A percentile compares a stretch with the other conserved stretches of the same genome.
phyloP scores from a whole-genome alignment of 2,797 vertebrate genomes.

The Sus cebifrons region DNA sequence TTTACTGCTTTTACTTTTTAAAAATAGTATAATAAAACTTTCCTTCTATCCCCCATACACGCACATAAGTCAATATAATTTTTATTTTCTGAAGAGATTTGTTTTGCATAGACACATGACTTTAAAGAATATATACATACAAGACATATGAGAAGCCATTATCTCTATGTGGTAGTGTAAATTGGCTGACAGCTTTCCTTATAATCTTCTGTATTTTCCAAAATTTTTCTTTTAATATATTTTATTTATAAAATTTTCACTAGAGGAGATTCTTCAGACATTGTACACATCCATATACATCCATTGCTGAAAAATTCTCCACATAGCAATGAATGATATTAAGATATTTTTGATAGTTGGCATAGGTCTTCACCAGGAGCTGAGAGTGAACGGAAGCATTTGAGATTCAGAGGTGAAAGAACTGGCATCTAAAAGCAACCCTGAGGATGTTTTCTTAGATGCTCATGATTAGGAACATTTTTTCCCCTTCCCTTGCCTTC shows the following conservation, averaged over 20 bases:
- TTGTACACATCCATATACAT: neutral
- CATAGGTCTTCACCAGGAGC: neutral
- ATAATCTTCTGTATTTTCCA: neutral
- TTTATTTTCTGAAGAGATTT: constrained; percentile 73
- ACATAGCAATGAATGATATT: neutral
- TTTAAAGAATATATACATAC: neutral
- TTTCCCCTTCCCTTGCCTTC: neutral
- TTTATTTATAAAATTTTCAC: constrained; percentile 15
- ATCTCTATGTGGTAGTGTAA: neutral
- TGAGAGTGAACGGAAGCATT: neutral
- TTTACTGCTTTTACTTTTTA: constrained; percentile 81
- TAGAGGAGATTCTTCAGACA: neutral
- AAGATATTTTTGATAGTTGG: neutral
- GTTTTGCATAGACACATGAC: constrained; percentile 23
- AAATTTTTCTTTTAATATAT: neutral
- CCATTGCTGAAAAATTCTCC: neutral
- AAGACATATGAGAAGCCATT: neutral
- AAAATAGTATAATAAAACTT: constrained; percentile 70
- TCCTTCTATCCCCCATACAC: constrained; percentile 67
- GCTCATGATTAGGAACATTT: neutral
- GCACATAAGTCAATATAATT: constrained; percentile 71
- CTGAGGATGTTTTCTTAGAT: neutral
- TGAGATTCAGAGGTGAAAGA: neutral
- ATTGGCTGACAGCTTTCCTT: constrained; percentile 8
- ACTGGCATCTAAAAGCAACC: neutral